Base-by-base conservation (phyloP, 2,113 vertebrate species). In the Eptesicus fuscus region DNA sequence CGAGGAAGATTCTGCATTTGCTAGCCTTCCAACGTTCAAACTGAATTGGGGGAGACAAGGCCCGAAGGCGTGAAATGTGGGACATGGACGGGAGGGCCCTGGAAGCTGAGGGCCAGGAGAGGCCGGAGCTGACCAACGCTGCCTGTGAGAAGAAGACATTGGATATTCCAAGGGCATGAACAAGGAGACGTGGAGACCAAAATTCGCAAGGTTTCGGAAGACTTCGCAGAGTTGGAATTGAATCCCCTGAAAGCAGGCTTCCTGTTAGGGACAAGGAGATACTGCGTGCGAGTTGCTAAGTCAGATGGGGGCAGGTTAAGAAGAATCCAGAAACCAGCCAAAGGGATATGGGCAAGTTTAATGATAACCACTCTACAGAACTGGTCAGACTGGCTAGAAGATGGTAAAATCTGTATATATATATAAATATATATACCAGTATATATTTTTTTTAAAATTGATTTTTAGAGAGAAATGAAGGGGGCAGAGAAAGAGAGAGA, bases 301-400 rank as follows among this genome's bases (percentile, higher is more conserved):
- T 88, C 83, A 78, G 47, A 49, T 20, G 69, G 53, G 28, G 6
- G 4, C 12, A 53, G 14, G 42, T 13, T 40, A 59, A 95, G 80
- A 90, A 79, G 42, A 79, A 44, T 87, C 7, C 69, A 78, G 71
- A 85, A 90, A 88, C 4, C 63, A 74, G 42, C 23, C 70, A 63
- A 89, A 74, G 74, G 37, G 35, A 30, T 73, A 83, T 77, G 25
- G 67, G 5, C 40, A 69, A 1, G 70, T 86, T 63, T 90, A 73
- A 71, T 35, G 83, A 76, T 5, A 82, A 44, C 28, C 23, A 30
- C 1, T 65, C 77, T 76, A 49, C 40, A 59, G 92, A 78, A 37
- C 61, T 35, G 8, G 14, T 59, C 28, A 44, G 7, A 73, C 12
- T 22, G 13, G 13, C 13, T 44, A 35, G 42, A 42, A 85, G 23